These are phyloP conservation scores for Aphidius colemani DNA, from an alignment of 2,888 invertebrate species.

Conservation along the genomic window DNA sequence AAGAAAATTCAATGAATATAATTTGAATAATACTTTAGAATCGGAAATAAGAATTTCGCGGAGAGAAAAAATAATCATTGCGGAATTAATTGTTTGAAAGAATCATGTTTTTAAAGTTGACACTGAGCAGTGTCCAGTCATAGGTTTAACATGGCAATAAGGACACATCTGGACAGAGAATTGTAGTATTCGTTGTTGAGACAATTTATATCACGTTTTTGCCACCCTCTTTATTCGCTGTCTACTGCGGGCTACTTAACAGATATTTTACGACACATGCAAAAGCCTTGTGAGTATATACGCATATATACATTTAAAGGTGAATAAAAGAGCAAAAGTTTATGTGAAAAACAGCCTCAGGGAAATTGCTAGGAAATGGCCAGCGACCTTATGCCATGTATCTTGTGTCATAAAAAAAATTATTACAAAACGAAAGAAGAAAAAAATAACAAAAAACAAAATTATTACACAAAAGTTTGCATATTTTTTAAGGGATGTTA, in stretches of 20 bases:
- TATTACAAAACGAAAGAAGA: slow-evolving; percentile 4
- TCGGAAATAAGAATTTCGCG: slow-evolving; percentile 1
- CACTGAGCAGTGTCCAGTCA: slow-evolving; percentile 34
- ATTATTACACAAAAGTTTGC: too few species aligned
- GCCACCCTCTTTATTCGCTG: slow-evolving; percentile 29
- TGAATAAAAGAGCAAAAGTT: slow-evolving; percentile 47
- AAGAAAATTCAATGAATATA: too few species aligned
- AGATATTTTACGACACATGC: slow-evolving; percentile 47
- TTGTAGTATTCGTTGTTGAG: slow-evolving; percentile 42
- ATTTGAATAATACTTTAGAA: too few species aligned
- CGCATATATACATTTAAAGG: not conserved
- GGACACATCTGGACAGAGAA: slow-evolving; percentile 47
- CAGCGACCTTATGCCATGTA: slow-evolving; percentile 36
- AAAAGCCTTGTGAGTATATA: not conserved
- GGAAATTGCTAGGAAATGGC: slow-evolving; percentile 57
- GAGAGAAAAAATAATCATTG: slow-evolving; percentile 27
- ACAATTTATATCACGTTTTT: slow-evolving; percentile 50
- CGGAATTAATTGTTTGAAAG: slow-evolving; percentile 28
- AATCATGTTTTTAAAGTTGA: slow-evolving; percentile 26
- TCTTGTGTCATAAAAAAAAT: slow-evolving; percentile 29
- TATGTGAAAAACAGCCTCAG: slow-evolving; percentile 55
- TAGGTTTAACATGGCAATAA: slow-evolving; percentile 36
- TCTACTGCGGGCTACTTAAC: slow-evolving; percentile 47
- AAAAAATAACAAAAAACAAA: too few species aligned
- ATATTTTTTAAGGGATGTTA: not conserved